Evolutionary conservation across 2,113 vertebrate species (phyloP).

Genomic region (Dinomys branickii): DNA sequence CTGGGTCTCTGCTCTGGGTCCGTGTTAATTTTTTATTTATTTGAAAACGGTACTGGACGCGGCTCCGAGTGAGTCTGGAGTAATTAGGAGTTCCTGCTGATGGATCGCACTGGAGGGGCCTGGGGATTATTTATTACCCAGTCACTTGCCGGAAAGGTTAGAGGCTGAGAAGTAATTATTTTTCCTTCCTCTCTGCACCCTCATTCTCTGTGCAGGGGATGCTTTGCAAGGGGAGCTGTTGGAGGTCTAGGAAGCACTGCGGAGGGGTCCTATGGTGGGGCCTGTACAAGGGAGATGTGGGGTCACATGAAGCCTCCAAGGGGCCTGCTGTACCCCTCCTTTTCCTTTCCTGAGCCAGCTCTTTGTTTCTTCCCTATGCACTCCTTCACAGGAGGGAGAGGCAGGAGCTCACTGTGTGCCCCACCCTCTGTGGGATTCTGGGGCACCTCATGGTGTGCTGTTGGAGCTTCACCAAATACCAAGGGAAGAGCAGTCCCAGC

Average conservation of each 20-base stretch:
- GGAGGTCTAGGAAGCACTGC: not conserved
- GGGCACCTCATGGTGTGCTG: accelerated
- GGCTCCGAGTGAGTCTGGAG: constrained; percentile 88
- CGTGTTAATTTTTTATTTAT: constrained; percentile 89
- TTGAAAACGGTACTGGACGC: constrained; percentile 85
- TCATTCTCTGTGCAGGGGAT: constrained; percentile 49
- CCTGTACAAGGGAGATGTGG: not conserved
- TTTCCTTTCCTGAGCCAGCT: not conserved
- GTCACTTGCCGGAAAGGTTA: constrained; percentile 90
- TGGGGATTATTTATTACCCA: constrained; percentile 90
- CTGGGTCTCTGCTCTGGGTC: constrained; percentile 66
- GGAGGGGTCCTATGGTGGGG: not conserved
- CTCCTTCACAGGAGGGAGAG: not conserved
- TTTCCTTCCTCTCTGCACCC: constrained; percentile 79
- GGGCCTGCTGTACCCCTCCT: too few species aligned
- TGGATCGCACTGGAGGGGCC: constrained; percentile 87
- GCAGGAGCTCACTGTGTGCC: accelerated
- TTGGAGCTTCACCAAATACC: not conserved
- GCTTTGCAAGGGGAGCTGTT: constrained; percentile 74
- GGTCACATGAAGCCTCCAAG: not conserved
- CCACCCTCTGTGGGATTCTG: not conserved
- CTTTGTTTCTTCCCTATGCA: not conserved
- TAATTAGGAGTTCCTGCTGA: constrained; percentile 88
- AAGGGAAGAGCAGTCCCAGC: not conserved
- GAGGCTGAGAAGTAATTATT: constrained; percentile 91